Evolutionary conservation across 2,113 vertebrate species (phyloP), one percentile per base, ranked within the genome.

Genomic region (Myotis brandtii): DNA sequence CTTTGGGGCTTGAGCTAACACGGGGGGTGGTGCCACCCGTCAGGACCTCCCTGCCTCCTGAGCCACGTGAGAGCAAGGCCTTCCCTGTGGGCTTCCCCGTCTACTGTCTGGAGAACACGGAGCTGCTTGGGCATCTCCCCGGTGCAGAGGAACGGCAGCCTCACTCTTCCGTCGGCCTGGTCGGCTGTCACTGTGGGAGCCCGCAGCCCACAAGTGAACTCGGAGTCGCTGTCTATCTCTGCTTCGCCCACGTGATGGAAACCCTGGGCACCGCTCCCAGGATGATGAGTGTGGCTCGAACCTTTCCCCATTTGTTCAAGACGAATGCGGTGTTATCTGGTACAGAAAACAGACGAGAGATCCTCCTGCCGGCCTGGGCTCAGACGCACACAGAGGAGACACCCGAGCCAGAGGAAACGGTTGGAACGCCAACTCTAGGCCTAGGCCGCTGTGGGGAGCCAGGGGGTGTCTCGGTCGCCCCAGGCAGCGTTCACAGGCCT

Each of bases 291-390:
- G 97, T 97, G 96, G 69, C 75, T 87, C 56, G 93, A 97, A 72
- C 13, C 95, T 8, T 46, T 89, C 96, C 96, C 96, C 83, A 72
- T 70, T 86, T 90, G 11, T n/a, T 95, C 94, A 97, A 96, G 85
- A 98, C 77, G 81, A 95, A 90, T 93, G 54, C 16, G 86, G 90
- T 98, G 97, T 96, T 97, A 97, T 93, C 94, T 95, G 91, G 88
- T 56, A 92, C 83, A 97, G 96, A 95, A 84, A 97, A 66, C 43
- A 98, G 94, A 97, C 95, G 86, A 98, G 97, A 97, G 97, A 11
- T 67, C 62, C 37, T 85, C 72, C 89, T 76, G 67, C 25, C 87
- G 72, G 59, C 62, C 48, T n/a, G 40, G 86, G 73, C 77, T 93
- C 94, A 97, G 96, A 86, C 93, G 8, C 5, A 67, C 91, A 43